A percentile compares a stretch with the other conserved stretches of the same genome.
Evolutionary conservation across 2,797 vertebrate genomes (phyloP).

Genomic region (Syngnathus acus): DNA sequence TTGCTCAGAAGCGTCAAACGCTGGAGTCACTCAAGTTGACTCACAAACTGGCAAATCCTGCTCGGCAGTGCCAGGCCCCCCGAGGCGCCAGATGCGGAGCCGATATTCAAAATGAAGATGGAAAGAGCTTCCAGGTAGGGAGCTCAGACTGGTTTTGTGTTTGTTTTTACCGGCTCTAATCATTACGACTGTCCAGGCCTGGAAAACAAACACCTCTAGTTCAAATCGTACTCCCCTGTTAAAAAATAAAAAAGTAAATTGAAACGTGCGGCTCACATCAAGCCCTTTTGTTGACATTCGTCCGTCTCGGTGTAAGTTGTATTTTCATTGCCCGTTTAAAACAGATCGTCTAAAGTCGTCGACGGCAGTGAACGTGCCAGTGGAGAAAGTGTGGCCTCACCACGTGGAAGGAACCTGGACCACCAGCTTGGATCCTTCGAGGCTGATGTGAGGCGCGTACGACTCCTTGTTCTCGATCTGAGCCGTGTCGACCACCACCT

Average conservation of each 20-base stretch:
- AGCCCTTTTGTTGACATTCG: background rate
- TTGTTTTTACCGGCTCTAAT: background rate
- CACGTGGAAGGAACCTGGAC: slow-evolving; percentile 98
- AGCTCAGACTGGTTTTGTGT: slow-evolving; percentile 1
- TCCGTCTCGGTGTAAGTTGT: background rate
- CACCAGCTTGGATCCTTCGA: slow-evolving; percentile 90
- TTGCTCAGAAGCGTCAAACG: background rate
- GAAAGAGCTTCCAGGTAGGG: background rate
- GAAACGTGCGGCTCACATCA: background rate
- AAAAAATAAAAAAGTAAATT: background rate
- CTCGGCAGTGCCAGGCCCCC: background rate
- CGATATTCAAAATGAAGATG: slow-evolving; percentile 1
- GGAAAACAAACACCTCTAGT: background rate
- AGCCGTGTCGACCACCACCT: slow-evolving; percentile 98
- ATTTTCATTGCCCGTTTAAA: background rate
- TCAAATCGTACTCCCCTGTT: background rate
- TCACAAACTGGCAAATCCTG: slow-evolving; percentile 1
- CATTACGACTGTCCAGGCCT: background rate
- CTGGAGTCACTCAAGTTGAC: background rate
- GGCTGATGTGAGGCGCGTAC: slow-evolving; percentile 93
- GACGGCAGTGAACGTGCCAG: background rate
- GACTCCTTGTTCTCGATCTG: slow-evolving; percentile 99
- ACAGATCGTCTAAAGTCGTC: no score
- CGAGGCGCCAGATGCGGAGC: background rate
- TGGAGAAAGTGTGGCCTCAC: slow-evolving; percentile 63